phyloP scores from a whole-genome alignment of 2,113 vertebrate species.

The Lipotes vexillifer region DNA sequence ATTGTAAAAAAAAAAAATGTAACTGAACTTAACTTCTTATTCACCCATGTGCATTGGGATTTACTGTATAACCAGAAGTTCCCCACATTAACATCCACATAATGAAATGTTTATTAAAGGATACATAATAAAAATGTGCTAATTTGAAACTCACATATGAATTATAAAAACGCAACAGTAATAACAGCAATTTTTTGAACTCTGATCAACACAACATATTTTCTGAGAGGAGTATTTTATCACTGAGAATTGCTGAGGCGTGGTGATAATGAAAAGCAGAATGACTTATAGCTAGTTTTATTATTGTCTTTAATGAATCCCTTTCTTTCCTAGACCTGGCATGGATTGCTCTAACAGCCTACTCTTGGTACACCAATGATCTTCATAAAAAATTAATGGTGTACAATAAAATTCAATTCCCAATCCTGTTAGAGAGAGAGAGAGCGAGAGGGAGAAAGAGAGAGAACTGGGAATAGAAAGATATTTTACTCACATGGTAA shows the following conservation, averaged over 20 bases:
- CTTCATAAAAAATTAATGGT: background rate
- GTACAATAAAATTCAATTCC: background rate
- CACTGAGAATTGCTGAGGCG: background rate
- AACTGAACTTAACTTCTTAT: background rate
- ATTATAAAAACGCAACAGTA: background rate
- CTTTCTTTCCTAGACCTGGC: background rate
- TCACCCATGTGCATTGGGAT: background rate
- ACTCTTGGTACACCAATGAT: background rate
- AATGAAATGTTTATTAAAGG: background rate
- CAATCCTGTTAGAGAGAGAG: background rate
- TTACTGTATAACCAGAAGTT: background rate
- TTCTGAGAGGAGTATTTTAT: background rate
- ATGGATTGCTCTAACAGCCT: background rate
- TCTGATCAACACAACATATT: background rate
- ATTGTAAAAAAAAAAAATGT: background rate
- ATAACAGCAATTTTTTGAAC: background rate
- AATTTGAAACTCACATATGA: background rate
- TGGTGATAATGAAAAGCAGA: background rate
- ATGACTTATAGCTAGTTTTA: background rate
- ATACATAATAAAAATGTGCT: background rate
- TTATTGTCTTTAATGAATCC: slow-evolving; percentile 9
- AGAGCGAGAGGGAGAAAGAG: background rate
- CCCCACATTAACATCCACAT: background rate
- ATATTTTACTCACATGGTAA: background rate
- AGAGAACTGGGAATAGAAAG: background rate